These are phyloP conservation scores for Mermis nigrescens DNA, from an alignment of 2,888 invertebrate species.

Conservation along the genomic window DNA sequence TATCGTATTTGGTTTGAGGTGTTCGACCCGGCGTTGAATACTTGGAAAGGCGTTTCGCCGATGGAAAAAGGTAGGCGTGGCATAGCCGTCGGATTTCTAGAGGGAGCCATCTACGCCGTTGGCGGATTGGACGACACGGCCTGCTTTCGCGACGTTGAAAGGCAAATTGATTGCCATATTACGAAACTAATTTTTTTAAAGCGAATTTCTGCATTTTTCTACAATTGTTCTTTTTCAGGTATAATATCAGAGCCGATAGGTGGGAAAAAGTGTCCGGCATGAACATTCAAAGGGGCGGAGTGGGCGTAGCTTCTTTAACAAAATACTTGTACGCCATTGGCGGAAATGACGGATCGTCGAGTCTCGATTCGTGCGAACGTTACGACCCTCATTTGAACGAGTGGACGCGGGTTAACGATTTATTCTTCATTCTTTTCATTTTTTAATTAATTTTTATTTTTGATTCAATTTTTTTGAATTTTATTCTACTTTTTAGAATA, in stretches of 20 bases:
- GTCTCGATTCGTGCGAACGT: conserved; percentile 37
- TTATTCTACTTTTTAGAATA: too few relatives aligned
- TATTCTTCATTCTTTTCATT: too few relatives aligned
- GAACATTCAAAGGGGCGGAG: conserved; percentile 38
- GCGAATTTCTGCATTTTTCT: too few relatives aligned
- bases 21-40: conserved; percentile 34
- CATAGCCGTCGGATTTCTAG: conserved; percentile 37
- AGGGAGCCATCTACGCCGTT: conserved; percentile 38
- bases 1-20: too few relatives aligned
- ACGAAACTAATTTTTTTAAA: too few relatives aligned
- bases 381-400: conserved; percentile 37
- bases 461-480: too few relatives aligned
- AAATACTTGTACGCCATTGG: conserved; percentile 37
- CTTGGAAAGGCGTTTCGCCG: conserved; percentile 33
- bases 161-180: too few relatives aligned
- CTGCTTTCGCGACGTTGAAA: conserved; percentile 37
- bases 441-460: too few relatives aligned
- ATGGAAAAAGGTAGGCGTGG: conserved; percentile 37
- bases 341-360: conserved; percentile 38
- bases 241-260: conserved; percentile 35
- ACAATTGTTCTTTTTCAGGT: conserved; percentile 25
- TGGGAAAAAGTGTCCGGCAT: conserved; percentile 37
- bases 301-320: conserved; percentile 35
- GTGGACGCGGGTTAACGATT: too few relatives aligned
- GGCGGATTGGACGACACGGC: conserved; percentile 39